Evolutionary conservation across 2,888 invertebrate species (phyloP).

Genomic region (Digitonthophagus gazella): DNA sequence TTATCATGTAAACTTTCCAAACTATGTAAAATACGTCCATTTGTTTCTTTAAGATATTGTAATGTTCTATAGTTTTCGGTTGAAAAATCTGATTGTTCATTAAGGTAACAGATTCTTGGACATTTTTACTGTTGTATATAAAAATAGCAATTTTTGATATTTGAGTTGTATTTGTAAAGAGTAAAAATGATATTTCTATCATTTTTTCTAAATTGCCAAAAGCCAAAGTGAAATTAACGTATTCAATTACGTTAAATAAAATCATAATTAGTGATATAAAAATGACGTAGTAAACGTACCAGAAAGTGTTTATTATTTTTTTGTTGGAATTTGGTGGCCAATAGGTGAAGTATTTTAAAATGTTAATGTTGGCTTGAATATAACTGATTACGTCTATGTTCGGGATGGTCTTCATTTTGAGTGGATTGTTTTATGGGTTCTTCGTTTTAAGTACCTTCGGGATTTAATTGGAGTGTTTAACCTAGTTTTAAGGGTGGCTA

Average conservation of each 20-base stretch:
- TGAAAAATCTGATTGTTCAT: conserved; percentile 30
- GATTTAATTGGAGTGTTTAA: neutral
- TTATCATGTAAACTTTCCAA: conserved; percentile 36
- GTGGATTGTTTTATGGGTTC: too few species aligned
- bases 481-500: neutral
- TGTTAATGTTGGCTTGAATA: neutral
- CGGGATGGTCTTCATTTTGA: neutral
- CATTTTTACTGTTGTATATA: conserved; percentile 20
- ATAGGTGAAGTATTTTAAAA: conserved; percentile 15
- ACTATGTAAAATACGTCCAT: conserved; percentile 35
- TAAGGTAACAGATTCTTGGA: conserved; percentile 29
- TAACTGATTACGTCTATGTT: neutral
- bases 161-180: conserved; percentile 38
- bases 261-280: conserved; percentile 41
- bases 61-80: conserved; percentile 32
- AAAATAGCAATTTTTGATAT: conserved; percentile 27
- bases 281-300: conserved; percentile 9
- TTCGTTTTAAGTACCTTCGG: neutral
- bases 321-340: conserved; percentile 16
- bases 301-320: neutral
- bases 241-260: conserved; percentile 52
- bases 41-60: conserved; percentile 32
- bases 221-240: conserved; percentile 52
- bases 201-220: conserved; percentile 44
- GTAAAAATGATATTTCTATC: conserved; percentile 38